Evolutionary conservation across 2,888 invertebrate species (phyloP).

Genomic region (Eueremaeus valkanovi): DNA sequence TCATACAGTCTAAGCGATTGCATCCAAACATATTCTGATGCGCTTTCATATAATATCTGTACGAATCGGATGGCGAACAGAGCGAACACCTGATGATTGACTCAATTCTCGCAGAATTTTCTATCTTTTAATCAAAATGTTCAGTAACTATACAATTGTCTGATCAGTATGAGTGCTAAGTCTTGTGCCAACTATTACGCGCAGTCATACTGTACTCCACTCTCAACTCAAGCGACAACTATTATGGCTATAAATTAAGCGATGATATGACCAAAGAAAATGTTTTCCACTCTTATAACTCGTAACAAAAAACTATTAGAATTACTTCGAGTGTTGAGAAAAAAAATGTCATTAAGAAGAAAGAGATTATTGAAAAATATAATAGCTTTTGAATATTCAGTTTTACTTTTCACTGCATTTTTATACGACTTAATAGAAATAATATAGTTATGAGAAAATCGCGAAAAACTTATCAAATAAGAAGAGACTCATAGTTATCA

Average conservation of each 20-base stretch:
- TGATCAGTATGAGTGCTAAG: too few species aligned
- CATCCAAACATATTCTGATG: not conserved
- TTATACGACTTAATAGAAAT: not conserved
- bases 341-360: not conserved
- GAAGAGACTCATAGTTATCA: too few species aligned
- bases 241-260: not conserved
- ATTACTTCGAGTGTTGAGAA: not conserved
- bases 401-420: not conserved
- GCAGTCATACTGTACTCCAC: not conserved
- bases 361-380: not conserved
- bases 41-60: slow-evolving; percentile 7
- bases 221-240: not conserved
- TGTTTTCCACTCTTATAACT: not conserved
- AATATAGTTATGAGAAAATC: too few species aligned
- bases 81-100: slow-evolving; percentile 1
- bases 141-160: too few species aligned
- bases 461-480: too few species aligned
- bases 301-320: slow-evolving; percentile 4
- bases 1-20: not conserved
- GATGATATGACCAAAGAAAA: slow-evolving; percentile 23
- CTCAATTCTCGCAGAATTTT: not conserved
- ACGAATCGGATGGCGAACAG: slow-evolving; percentile 19
- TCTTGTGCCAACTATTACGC: not conserved
- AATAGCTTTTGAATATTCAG: not conserved
- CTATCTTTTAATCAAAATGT: not conserved